Evolutionary conservation across 2,797 vertebrate species (phyloP).

Genomic region (Paratrypauchen microcephalus): DNA sequence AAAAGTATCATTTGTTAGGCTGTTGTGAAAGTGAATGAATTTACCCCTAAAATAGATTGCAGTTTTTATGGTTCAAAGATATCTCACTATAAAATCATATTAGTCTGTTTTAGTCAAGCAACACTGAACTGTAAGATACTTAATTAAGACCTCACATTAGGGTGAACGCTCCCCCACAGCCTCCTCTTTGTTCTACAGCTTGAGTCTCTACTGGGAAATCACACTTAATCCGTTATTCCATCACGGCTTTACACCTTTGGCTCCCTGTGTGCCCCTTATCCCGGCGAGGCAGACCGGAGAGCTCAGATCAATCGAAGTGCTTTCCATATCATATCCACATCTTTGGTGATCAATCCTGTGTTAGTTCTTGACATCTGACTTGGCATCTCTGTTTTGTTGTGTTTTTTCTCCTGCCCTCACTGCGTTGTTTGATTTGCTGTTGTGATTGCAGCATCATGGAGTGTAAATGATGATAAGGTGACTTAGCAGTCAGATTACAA

Average conservation of each 20-base stretch:
- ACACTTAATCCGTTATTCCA: conserved; percentile 56
- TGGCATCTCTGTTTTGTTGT: not conserved
- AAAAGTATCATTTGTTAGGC: no score
- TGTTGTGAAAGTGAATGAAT: not conserved
- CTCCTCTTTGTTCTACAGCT: conserved; percentile 43
- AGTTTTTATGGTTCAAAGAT: not conserved
- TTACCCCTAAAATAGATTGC: not conserved
- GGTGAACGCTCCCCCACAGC: conserved; percentile 37
- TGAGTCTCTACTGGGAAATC: conserved; percentile 62
- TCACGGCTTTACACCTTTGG: conserved; percentile 35
- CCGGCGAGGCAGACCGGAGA: conserved; percentile 28
- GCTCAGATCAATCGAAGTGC: conserved; percentile 40
- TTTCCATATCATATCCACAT: conserved; percentile 33
- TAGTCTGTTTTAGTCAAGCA: not conserved
- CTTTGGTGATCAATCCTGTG: conserved; percentile 33
- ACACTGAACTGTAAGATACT: conserved; percentile 37
- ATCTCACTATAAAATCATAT: not conserved
- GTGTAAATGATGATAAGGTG: conserved; percentile 54
- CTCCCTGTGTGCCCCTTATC: conserved; percentile 38
- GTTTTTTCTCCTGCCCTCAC: conserved; percentile 8
- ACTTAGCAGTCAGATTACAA: conserved; percentile 39
- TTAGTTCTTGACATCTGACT: conserved; percentile 1
- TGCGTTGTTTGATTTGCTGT: not conserved
- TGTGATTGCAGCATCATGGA: conserved; percentile 14
- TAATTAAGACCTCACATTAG: conserved; percentile 53